Base-by-base conservation (phyloP, 37 sponge, comb jelly and placozoan species). In the Agelas oroides region DNA sequence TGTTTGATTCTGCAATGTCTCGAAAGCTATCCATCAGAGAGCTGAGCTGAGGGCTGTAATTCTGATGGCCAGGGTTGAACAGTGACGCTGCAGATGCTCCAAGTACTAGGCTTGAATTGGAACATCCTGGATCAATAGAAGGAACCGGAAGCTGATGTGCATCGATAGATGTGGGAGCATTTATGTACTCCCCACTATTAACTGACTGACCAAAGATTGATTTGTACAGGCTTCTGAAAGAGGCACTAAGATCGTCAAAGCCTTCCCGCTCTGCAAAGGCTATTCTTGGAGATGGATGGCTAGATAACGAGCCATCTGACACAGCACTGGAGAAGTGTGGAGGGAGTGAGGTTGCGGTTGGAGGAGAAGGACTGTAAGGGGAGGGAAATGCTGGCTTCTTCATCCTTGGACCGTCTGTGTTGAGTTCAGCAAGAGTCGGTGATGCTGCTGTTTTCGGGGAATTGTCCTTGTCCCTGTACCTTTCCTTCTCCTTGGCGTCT, bases 181-280 rank as follows among this genome's bases (percentile, higher is more conserved):
- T 71, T 5, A 78, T 0, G n/a, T 61, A 78, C 34, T 71, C 87
- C 23, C 75, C 81, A 15, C n/a, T 32, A 33, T 16, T 6, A 5
- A 59, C 68, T 19, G 81, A 77, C n/a, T 59, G 76, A 39, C 80
- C 85, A 84, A 88, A 88, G 17, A 92, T 56, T 19, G 93, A 88
- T 67, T 88, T 88, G 85, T 92, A 92, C 0, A 92, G 75, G 52
- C 84, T 83, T 35, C 57, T 69, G 63, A 92, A 92, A 6, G 93
- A 92, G 34, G 93, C 73, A 53, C 85, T 84, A 21, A 92, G 76
- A 39, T 83, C 84, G 6, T 92, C 89, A 52, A 76, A 82, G 19
- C 80, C 83, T 40, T 85, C 92, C 33, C 63, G 71, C 27, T 89
- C 90, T 19, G 41, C 59, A 60, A 90, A 90, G 16, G 76, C 78